phyloP scores from a whole-genome alignment of 1,140 invertebrate species.

The Homarus americanus region DNA sequence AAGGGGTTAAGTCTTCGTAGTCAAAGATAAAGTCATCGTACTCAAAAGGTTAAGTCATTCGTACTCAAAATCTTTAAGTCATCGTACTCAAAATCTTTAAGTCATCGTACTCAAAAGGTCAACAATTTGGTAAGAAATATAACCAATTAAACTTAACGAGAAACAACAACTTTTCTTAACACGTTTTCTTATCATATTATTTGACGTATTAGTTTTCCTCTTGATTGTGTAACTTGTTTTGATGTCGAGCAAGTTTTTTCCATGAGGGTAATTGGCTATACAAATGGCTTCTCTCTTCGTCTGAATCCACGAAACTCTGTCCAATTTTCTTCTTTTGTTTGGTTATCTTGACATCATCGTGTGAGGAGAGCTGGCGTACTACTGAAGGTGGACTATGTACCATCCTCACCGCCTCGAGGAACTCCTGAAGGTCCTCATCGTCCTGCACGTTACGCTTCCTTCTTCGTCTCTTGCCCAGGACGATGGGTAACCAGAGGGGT shows the following conservation, averaged over 20 bases:
- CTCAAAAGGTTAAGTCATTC: no score
- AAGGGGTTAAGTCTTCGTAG: no score
- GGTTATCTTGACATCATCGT: background rate
- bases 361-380: background rate
- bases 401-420: background rate
- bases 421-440: background rate
- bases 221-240: background rate
- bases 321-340: background rate
- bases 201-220: background rate
- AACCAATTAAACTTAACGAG: no score
- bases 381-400: background rate
- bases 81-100: no score
- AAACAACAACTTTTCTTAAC: no score
- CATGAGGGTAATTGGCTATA: background rate
- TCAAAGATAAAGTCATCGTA: no score
- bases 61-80: no score
- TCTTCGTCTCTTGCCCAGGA: constrained; percentile 51
- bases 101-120: no score
- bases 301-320: no score
- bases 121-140: no score
- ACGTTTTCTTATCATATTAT: background rate
- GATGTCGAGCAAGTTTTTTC: background rate
- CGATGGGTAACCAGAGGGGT: constrained; percentile 69
- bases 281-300: no score
- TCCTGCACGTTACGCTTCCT: background rate